Percentiles rank a stretch among this genome's conserved stretches.
Evolutionary conservation across 2,113 vertebrate species (phyloP).

Genomic region (Oceanites oceanicus): DNA sequence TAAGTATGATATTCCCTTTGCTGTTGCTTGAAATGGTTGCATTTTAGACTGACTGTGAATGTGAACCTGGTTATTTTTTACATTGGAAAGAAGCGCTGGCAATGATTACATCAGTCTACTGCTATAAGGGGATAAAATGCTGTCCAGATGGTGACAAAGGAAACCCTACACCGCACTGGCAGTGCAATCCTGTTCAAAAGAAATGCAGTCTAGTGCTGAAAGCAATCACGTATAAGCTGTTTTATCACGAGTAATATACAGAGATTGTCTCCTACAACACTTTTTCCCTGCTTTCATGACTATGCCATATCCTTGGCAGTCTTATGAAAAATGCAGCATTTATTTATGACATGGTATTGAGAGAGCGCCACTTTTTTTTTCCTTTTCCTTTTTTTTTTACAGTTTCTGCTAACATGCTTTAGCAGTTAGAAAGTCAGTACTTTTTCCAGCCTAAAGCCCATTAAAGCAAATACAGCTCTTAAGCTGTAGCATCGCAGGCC

Average conservation of each 20-base stretch:
- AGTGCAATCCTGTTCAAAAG: neutral
- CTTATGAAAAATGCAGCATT: neutral
- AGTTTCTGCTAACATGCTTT: neutral
- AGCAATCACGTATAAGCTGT: neutral
- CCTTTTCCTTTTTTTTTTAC: neutral
- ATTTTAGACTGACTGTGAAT: neutral
- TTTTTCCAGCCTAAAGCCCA: neutral
- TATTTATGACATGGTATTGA: neutral
- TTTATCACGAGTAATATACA: neutral
- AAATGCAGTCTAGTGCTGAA: neutral
- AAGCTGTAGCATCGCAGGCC: neutral
- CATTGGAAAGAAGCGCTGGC: neutral
- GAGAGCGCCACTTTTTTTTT: fast-evolving
- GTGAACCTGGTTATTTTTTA: neutral
- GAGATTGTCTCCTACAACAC: neutral
- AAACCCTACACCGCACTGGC: neutral
- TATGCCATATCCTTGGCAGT: neutral
- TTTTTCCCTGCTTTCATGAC: neutral
- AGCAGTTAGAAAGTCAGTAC: neutral
- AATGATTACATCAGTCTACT: neutral
- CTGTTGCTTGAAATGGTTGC: neutral
- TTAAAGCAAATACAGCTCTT: neutral
- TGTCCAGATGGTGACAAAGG: neutral
- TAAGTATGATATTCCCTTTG: neutral
- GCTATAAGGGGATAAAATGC: neutral